phyloP scores from a whole-genome alignment of 2,797 vertebrate species.

The Hemitrygon akajei region DNA sequence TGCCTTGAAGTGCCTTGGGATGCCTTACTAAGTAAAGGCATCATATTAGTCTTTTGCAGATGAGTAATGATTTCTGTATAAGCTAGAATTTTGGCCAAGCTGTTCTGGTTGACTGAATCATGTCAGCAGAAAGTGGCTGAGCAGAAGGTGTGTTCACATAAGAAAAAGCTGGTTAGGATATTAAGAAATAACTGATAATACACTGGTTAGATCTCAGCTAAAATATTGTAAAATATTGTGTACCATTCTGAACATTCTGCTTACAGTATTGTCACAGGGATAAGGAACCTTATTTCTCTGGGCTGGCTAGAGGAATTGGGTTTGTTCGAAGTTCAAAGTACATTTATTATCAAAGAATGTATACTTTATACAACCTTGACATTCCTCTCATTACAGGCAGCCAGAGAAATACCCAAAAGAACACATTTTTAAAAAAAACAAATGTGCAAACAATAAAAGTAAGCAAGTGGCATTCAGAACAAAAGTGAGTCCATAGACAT shows the following conservation, averaged over 20 bases:
- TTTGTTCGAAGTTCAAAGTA: neutral
- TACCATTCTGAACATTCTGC: neutral
- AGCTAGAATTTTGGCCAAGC: neutral
- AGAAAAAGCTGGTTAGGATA: neutral
- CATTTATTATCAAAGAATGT: too few species aligned
- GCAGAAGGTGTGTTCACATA: neutral
- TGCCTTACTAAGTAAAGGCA: neutral
- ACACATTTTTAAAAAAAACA: too few species aligned
- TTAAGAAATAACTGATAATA: neutral
- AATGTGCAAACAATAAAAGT: too few species aligned
- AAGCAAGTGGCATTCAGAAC: too few species aligned
- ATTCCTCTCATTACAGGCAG: too few species aligned
- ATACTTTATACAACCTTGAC: too few species aligned
- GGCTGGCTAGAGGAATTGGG: neutral
- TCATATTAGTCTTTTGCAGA: neutral
- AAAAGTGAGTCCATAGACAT: too few species aligned
- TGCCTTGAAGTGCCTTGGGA: too few species aligned
- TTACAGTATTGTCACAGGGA: neutral
- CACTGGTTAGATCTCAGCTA: neutral
- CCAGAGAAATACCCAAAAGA: too few species aligned
- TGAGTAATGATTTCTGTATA: neutral
- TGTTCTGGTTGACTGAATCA: neutral
- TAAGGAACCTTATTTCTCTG: neutral
- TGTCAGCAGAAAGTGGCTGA: neutral
- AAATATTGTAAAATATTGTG: neutral